phyloP scores from a whole-genome alignment of 2,113 vertebrate genomes.

The Spea multiplicata region DNA sequence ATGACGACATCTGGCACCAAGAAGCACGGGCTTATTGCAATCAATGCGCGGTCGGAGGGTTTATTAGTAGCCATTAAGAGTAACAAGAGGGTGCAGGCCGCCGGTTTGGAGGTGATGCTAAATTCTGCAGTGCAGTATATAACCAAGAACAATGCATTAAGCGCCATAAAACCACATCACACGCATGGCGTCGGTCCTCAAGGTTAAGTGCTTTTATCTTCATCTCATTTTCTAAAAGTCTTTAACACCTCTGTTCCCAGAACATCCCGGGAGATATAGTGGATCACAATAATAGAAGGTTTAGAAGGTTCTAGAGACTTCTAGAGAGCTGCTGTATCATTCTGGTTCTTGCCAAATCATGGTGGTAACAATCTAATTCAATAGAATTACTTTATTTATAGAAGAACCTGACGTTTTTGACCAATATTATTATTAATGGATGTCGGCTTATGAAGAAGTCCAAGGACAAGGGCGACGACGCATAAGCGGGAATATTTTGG shows the following conservation, averaged over 20 bases:
- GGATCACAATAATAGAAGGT: no score
- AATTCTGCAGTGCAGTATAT: slow-evolving; percentile 28
- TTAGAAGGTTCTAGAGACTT: no score
- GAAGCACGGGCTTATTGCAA: slow-evolving; percentile 3
- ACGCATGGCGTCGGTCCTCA: background rate
- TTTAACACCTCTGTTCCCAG: background rate
- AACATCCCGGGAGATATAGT: no score
- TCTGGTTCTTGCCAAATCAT: no score
- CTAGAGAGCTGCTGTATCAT: no score
- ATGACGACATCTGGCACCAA: slow-evolving; percentile 4
- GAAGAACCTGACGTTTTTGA: no score
- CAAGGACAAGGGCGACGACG: no score
- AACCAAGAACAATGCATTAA: slow-evolving; percentile 26
- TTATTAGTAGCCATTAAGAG: slow-evolving; percentile 35
- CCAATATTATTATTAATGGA: no score
- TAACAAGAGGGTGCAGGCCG: slow-evolving; percentile 31
- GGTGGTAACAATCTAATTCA: no score
- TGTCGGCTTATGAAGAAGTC: no score
- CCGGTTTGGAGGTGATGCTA: slow-evolving; percentile 24
- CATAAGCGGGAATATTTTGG: no score
- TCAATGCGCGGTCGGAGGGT: slow-evolving; percentile 28
- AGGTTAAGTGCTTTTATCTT: slow-evolving; percentile 22
- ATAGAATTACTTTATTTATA: no score
- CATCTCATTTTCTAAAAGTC: slow-evolving; percentile 13
- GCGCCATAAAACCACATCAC: background rate